Base-by-base conservation (phyloP, 2,113 vertebrate species). In the Cochlearius cochlearius region DNA sequence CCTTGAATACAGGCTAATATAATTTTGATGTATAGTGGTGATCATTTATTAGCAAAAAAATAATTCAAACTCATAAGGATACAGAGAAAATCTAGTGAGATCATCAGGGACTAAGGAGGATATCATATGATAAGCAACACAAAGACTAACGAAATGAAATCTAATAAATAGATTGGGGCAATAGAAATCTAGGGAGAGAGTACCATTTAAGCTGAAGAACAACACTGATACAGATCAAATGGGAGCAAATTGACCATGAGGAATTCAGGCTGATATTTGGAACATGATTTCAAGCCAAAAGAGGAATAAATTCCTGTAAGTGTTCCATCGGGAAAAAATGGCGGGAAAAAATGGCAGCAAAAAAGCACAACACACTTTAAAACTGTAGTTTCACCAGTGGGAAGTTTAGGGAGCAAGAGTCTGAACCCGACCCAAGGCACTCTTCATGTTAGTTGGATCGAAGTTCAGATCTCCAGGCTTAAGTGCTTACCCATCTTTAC, bases 261-360 rank as follows among this genome's bases (percentile, higher is more conserved):
- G 69, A 88, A 94, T 92, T 92, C 80, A 80, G 67, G 34, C 56
- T 89, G 50, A 81, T 95, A 95, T 91, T 45, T 96, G 59, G 67
- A 94, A 82, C 20, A 52, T 80, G 74, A 92, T 92, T 93, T 95
- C 85, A 90, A 86, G 55, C 13, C 79, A 73, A 58, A 73, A 53
- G 71, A 88, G 91, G 50, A 86, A 79, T 88, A 92, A 88, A 76
- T 66, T 94, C 19, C 39, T 79, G 12, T 72, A 95, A 72, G 32
- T 27, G 32, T 72, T 93, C 43, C 29, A 47, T 52, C 39, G 75
- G n/a, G 67, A 93, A 39, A n/a, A n/a, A n/a, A n/a, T n/a, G n/a
- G n/a, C n/a, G n/a, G n/a, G n/a, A n/a, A n/a, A n/a, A 56, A 82
- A 75, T 20, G 7, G 45, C 63, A 89, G 15, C 25, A 13, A 91